Base-by-base conservation (phyloP, 2,113 vertebrate species). In the Thalassarche chlororhynchos region DNA sequence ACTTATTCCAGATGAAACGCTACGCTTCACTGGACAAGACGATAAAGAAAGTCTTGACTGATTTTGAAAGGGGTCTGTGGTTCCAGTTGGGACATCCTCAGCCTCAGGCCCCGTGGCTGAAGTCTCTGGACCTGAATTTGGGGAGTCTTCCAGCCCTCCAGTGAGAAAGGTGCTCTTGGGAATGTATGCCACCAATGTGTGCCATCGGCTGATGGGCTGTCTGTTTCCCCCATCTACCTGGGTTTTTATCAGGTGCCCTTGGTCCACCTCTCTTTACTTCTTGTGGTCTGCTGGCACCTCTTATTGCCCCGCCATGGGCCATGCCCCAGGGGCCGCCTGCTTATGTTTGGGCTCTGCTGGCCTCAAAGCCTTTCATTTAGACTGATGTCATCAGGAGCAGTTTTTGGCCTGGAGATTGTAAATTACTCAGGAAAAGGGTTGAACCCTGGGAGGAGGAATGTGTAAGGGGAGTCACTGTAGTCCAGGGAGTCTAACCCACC, bases 161-260 rank as follows among this genome's bases (percentile, higher is more conserved):
- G 10, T 46, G n/a, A 32, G 34, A 66, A 79, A 57, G 5, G 23
- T 49, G 8, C 17, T 90, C 38, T 40, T 1, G 1, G 52, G 36
- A 77, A 58, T 0, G 2, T 3, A 1, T 44, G 36, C 10, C 14
- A 79, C n/a, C 40, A 70, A 13, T 2, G 2, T 0, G 0, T 51
- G 25, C 32, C 36, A 7, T 18, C 17, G 2, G 62, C n/a, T 77
- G 28, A 34, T 16, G n/a, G 31, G 34, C 4, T 34, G 36, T 68
- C 61, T 52, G 21, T 34, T 47, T 29, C 15, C 11, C 34, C 3
- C n/a, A 26, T 21, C 68, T 36, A 24, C 28, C 24, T 12, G n/a
- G 28, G 26, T 8, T 64, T 84, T 68, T 31, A 84, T 20, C 77
- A 77, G 29, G 3, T 64, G 52, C 31, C 34, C n/a, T 77, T 1